phyloP scores from a whole-genome alignment of 2,113 vertebrate species.

The Corythoichthys haematopterus region DNA sequence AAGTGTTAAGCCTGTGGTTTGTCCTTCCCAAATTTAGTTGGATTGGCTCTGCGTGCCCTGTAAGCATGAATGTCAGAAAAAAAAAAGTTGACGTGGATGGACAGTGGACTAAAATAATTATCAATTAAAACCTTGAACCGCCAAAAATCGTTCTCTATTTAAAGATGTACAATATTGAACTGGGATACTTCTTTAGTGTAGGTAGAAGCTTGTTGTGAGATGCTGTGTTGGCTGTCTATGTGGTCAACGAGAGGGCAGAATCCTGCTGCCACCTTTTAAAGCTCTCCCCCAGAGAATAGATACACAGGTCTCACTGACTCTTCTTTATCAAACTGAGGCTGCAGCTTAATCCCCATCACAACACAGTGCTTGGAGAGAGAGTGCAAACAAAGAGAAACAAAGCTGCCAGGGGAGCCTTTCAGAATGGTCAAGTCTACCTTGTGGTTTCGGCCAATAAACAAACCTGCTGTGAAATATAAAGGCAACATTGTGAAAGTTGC shows the following conservation, averaged over 20 bases:
- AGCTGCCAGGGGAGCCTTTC: conserved; percentile 8
- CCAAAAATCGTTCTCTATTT: conserved; percentile 6
- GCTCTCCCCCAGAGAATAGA: conserved; percentile 22
- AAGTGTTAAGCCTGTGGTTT: not conserved
- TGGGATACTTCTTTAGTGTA: not conserved
- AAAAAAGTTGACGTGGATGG: not conserved
- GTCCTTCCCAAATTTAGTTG: not conserved
- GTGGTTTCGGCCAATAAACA: conserved; percentile 12
- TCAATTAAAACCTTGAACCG: not conserved
- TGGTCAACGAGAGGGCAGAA: conserved; percentile 35
- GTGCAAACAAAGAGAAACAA: conserved; percentile 6
- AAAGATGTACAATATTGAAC: not conserved
- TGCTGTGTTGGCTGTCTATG: conserved; percentile 22
- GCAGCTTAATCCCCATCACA: conserved; percentile 30
- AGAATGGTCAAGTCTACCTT: conserved; percentile 10
- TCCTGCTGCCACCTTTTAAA: conserved; percentile 28
- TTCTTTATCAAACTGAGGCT: conserved; percentile 30
- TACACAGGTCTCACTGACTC: conserved; percentile 28
- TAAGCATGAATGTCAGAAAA: not conserved
- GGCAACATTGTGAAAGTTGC: not conserved
- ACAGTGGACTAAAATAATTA: not conserved
- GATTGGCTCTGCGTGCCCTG: not conserved
- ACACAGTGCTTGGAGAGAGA: conserved; percentile 5
- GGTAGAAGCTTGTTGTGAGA: conserved; percentile 16
- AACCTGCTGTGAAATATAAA: not conserved